Percentiles rank a stretch among this genome's conserved stretches.
Evolutionary conservation across 2,797 vertebrate species (phyloP).

Genomic region (Phataginus tricuspis): DNA sequence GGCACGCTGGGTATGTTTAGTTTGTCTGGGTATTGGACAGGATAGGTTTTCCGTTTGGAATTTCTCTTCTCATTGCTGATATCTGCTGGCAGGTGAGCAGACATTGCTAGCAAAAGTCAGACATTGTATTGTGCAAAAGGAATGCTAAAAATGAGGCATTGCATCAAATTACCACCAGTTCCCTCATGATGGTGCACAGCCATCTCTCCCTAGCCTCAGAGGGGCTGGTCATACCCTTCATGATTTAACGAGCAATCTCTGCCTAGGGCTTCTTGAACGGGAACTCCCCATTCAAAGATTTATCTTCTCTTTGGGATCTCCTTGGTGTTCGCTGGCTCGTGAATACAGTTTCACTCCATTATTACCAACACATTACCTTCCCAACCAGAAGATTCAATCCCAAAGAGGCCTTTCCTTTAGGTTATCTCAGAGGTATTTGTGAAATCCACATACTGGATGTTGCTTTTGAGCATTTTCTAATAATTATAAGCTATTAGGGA

Average conservation of each 20-base stretch:
- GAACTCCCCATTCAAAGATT: neutral
- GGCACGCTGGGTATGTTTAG: neutral
- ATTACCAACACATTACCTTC: neutral
- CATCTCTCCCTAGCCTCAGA: neutral
- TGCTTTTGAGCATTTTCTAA: neutral
- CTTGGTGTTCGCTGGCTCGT: neutral
- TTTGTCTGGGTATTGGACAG: neutral
- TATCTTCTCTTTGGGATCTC: neutral
- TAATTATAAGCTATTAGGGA: neutral
- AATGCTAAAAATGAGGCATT: neutral
- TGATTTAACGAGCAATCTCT: neutral
- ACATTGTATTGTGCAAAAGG: constrained; percentile 55
- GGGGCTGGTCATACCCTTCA: neutral
- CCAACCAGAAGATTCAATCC: neutral
- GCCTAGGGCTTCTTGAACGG: neutral
- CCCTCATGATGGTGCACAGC: neutral
- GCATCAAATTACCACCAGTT: neutral
- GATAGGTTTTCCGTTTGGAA: neutral
- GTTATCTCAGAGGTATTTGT: neutral
- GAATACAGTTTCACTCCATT: neutral
- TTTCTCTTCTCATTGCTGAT: constrained; percentile 22
- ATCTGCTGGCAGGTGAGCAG: constrained; percentile 55
- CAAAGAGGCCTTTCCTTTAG: neutral
- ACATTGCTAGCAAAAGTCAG: constrained; percentile 42
- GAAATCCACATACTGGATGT: neutral